Conservation (phyloP, 2,113 vertebrate species). For the Gila orcuttii region DNA sequence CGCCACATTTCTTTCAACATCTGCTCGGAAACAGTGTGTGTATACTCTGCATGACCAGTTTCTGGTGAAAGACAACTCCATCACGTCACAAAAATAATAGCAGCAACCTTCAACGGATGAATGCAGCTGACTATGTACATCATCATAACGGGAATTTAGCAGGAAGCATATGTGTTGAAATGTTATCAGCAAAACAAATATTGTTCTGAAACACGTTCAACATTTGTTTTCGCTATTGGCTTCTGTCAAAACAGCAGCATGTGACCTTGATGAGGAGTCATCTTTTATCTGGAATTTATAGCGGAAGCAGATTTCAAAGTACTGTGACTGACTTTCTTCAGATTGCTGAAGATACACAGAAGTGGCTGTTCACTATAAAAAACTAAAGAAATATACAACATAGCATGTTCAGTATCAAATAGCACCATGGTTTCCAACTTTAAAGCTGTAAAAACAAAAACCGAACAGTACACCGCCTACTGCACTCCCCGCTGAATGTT, state of each 20-base stretch:
- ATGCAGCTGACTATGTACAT: neutral
- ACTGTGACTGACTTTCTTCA: slow-evolving; percentile 21
- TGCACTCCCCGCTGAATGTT: neutral
- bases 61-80: slow-evolving; percentile 22
- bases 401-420: slow-evolving; percentile 10
- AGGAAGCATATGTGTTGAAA: slow-evolving; percentile 7
- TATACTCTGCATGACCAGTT: neutral
- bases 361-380: neutral
- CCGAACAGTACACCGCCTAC: neutral
- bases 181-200: neutral
- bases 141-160: neutral
- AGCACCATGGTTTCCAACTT: neutral
- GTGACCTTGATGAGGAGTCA: neutral
- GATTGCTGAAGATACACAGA: slow-evolving; percentile 16
- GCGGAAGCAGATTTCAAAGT: neutral
- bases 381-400: neutral
- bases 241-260: neutral
- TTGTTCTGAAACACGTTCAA: neutral
- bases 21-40: neutral
- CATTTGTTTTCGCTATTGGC: neutral
- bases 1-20: slow-evolving; percentile 14
- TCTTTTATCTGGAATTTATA: slow-evolving; percentile 7
- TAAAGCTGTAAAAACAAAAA: slow-evolving; percentile 36
- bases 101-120: slow-evolving; percentile 24
- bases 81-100: neutral